Conservation (phyloP, 2,113 vertebrate species). For the Rhinolophus sinicus region DNA sequence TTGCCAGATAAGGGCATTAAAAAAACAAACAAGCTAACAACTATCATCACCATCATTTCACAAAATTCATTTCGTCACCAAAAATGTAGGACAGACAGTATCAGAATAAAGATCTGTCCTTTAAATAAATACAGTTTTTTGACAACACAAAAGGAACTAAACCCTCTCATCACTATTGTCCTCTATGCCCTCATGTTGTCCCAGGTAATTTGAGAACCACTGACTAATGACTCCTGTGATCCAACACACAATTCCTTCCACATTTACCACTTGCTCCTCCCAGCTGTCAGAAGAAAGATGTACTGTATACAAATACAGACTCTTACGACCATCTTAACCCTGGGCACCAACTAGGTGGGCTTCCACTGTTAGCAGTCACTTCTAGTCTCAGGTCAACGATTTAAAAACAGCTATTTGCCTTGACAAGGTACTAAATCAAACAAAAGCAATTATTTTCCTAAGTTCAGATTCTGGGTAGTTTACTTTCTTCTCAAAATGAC, state of each 20-base stretch:
- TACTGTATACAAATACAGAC: not conserved
- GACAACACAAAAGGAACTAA: slow-evolving; percentile 23
- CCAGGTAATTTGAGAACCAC: not conserved
- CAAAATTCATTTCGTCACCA: not conserved
- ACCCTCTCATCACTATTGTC: not conserved
- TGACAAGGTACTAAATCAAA: not conserved
- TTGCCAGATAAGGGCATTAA: not conserved
- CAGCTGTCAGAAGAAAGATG: not conserved
- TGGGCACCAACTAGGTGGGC: not conserved
- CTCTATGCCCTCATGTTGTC: not conserved
- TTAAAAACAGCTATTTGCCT: not conserved
- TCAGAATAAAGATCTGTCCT: not conserved
- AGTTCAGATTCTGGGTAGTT: not conserved
- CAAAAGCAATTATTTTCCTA: not conserved
- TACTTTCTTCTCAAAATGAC: not conserved
- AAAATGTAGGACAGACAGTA: not conserved
- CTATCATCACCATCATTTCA: not conserved
- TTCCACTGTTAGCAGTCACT: not conserved
- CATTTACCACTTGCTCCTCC: not conserved
- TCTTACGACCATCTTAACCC: not conserved
- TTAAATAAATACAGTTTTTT: not conserved
- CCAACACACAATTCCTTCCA: not conserved
- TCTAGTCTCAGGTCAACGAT: not conserved
- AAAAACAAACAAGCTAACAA: not conserved
- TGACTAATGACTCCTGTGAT: not conserved